Base-by-base conservation (phyloP, 2,888 invertebrate genomes). In the Petrophora chlorosata region DNA sequence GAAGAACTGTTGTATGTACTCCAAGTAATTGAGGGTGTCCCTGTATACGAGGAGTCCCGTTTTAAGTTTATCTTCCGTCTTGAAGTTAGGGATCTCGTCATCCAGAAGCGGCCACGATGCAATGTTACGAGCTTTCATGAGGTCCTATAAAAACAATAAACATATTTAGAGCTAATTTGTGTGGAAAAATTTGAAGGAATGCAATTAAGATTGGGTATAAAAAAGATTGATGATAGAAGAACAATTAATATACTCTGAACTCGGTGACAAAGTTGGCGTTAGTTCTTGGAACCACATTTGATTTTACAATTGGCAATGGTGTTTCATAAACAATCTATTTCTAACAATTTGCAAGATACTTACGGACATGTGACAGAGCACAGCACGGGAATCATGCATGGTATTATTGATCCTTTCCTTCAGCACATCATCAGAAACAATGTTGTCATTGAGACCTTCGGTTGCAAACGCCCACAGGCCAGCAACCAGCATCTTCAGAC, bases 401-500 rank as follows among this genome's bases (percentile, higher is more conserved):
- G 93, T 91, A 29, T 90, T 82, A 35, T 82, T 85, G 73, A 95
- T 93, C 51, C 92, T 84, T 8, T 82, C 73, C 52, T 78, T 77
- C 35, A 89, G 64, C 9, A 49, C 56, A 39, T 68, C 75, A 28
- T 85, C 83, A 7, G 70, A 52, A 36, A 62, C 57, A 43, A 79
- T 70, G 35, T 75, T 87, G 66, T 85, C 70, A 12, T 80, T 80
- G 39, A 90, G 66, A 32, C 92, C 89, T 13, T 92, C 86, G 56
- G 92, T 91, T 61, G 94, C 93, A 78, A 95, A 91, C 65, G 93
- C 93, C 66, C 95, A 92, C 47, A 95, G 72, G 16, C 93, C 94
- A 3, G 95, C 94, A 1, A 94, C 94, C 53, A 93, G 91, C 84
- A 92, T 92, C 79, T 95, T 95, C 74, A 95, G 83, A 58, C 92